phyloP scores from a whole-genome alignment of 2,888 invertebrate genomes.

The Apamea sordens region DNA sequence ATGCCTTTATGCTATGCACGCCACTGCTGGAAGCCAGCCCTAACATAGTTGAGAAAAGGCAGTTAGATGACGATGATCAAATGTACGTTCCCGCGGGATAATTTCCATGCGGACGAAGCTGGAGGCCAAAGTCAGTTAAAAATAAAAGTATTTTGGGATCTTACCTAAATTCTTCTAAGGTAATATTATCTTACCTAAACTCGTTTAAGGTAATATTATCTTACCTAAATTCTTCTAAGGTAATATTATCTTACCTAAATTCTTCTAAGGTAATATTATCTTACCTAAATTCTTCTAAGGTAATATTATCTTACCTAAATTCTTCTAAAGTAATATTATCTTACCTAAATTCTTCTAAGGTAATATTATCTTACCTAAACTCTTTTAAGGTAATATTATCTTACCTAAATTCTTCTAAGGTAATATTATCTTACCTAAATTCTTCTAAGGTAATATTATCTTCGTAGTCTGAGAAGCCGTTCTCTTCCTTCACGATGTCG shows the following conservation, averaged over 20 bases:
- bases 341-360: conserved; percentile 79
- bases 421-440: conserved; percentile 78
- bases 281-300: conserved; percentile 79
- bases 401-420: conserved; percentile 79
- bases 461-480: conserved; percentile 75
- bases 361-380: conserved; percentile 80
- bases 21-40: too few relatives aligned
- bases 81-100: background rate
- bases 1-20: too few relatives aligned
- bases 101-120: background rate
- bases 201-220: conserved; percentile 80
- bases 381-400: conserved; percentile 80
- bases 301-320: conserved; percentile 80
- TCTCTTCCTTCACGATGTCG: conserved; percentile 71
- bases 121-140: background rate
- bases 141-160: background rate
- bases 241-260: conserved; percentile 80
- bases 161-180: conserved; percentile 80
- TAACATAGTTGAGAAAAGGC: too few relatives aligned
- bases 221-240: conserved; percentile 79
- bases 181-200: conserved; percentile 80
- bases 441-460: conserved; percentile 80
- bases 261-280: conserved; percentile 80
- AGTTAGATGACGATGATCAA: too few relatives aligned
- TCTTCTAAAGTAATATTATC: conserved; percentile 80